Percentiles rank a stretch among this genome's conserved stretches.
Evolutionary conservation across 2,888 invertebrate genomes (phyloP).

Genomic region (Pristionchus exspectatus): DNA sequence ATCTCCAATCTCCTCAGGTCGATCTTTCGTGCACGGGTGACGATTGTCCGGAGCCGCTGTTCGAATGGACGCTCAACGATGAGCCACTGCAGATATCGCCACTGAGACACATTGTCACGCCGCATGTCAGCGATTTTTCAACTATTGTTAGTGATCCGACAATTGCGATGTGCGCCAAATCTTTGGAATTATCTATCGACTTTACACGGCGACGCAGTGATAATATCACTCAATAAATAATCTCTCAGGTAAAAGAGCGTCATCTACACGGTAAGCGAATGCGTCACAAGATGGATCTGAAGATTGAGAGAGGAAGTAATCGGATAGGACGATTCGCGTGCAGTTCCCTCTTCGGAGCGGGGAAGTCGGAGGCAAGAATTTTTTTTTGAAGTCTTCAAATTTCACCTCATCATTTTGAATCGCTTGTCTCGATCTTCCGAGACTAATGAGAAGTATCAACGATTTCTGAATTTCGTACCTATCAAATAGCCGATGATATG

Average conservation of each 20-base stretch:
- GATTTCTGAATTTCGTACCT: too few relatives aligned
- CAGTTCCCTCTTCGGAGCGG: slow-evolving; percentile 70
- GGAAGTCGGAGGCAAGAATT: slow-evolving; percentile 26
- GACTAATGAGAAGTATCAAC: too few relatives aligned
- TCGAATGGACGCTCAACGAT: slow-evolving; percentile 74
- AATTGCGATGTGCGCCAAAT: too few relatives aligned
- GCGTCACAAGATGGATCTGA: slow-evolving; percentile 49
- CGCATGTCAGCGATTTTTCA: background rate
- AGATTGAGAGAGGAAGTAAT: slow-evolving; percentile 49
- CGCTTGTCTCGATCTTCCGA: too few relatives aligned
- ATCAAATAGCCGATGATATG: too few relatives aligned
- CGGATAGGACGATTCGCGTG: slow-evolving; percentile 71
- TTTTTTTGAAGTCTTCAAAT: background rate
- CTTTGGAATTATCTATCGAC: too few relatives aligned
- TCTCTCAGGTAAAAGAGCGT: slow-evolving; percentile 21
- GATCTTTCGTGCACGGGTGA: slow-evolving; percentile 63
- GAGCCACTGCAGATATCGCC: slow-evolving; percentile 58
- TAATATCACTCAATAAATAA: background rate
- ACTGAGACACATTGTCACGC: slow-evolving; percentile 30
- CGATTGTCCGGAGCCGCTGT: slow-evolving; percentile 73
- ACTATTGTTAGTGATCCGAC: too few relatives aligned
- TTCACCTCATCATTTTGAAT: background rate
- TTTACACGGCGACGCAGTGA: too few relatives aligned
- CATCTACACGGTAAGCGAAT: slow-evolving; percentile 4
- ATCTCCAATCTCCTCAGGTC: background rate